Percentiles rank a stretch among this genome's conserved stretches.
These are phyloP conservation scores for Crotalus horridus DNA, from an alignment of 2,113 vertebrate species.

Conservation along the genomic window DNA sequence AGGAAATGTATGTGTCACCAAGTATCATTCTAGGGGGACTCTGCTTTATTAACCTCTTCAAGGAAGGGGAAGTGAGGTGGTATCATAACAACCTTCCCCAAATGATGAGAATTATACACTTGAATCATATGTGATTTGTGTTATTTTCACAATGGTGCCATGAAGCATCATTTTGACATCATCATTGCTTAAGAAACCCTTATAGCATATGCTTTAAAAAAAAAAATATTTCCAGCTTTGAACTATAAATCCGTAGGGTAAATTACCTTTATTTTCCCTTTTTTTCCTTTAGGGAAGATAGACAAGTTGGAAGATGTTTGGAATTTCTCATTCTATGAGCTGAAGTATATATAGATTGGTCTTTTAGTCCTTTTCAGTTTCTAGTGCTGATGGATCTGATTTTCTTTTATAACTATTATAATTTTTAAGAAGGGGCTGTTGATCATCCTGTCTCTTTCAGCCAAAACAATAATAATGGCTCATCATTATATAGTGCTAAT, in stretches of 20 bases:
- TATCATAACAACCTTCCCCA: neutral
- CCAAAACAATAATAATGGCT: neutral
- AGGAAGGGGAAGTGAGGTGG: neutral
- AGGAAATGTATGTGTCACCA: neutral
- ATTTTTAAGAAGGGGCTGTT: neutral
- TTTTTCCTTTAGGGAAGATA: neutral
- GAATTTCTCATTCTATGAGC: neutral
- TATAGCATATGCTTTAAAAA: too few species aligned
- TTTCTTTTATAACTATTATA: neutral
- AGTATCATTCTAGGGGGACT: neutral
- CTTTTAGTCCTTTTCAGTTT: neutral
- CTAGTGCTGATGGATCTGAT: neutral
- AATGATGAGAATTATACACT: neutral
- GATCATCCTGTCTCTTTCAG: neutral
- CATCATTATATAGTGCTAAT: neutral
- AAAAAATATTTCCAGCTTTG: too few species aligned
- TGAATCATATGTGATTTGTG: neutral
- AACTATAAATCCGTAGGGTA: too few species aligned
- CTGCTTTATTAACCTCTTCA: neutral
- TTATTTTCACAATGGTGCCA: neutral
- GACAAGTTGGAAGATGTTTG: neutral
- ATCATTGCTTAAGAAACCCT: neutral
- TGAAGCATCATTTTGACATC: neutral
- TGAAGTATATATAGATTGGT: neutral
- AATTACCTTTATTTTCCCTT: too few species aligned